Evolutionary conservation across 2,113 vertebrate species (phyloP), one percentile per base, ranked within the genome.

Genomic region (Thunnus maccoyii): DNA sequence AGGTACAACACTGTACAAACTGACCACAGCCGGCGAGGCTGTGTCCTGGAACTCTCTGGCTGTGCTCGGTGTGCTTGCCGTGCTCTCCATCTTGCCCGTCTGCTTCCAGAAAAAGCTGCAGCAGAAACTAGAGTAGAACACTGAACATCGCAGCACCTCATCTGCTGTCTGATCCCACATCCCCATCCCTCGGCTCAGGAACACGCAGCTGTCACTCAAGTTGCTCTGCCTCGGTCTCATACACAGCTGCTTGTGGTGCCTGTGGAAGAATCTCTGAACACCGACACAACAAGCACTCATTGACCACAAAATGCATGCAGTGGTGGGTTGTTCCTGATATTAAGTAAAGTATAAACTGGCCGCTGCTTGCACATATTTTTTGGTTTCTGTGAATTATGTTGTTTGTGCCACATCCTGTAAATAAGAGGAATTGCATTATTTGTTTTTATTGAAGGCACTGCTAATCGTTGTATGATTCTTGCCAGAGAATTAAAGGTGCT

Each of bases 41-140:
- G 97, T 99, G 89, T 99, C 98, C 90, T 99, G 97, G 98, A 97
- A 97, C 94, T 99, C 98, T 73, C 94, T 99, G 72, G 96, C 97
- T 66, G 94, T 99, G 78, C 96, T 99, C 15, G 99, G 97, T 75
- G 71, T 98, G 10, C 94, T 99, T 47, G 98, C 98, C 3, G 93
- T 97, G 71, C 95, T 99, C 72, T 99, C 98, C 62, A 97, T 99
- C 86, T 86, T 99, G 55, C 98, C 98, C 27, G 97, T 98, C 68
- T 94, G 97, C 86, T 98, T 99, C 91, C 97, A 97, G 92, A 98
- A 96, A 85, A 99, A 97, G 90, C 94, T 99, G 83, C 97, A 98
- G 92, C 94, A 98, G 92, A 99, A 98, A 86, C 96, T 99, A 82
- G 96, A 96, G 82, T 99, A 95, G 96, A 87, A n/a, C 46, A 44